Percentiles rank a stretch among this genome's conserved stretches.
Conservation (phyloP, 2,888 invertebrate species). For the Trichacis sp. region DNA sequence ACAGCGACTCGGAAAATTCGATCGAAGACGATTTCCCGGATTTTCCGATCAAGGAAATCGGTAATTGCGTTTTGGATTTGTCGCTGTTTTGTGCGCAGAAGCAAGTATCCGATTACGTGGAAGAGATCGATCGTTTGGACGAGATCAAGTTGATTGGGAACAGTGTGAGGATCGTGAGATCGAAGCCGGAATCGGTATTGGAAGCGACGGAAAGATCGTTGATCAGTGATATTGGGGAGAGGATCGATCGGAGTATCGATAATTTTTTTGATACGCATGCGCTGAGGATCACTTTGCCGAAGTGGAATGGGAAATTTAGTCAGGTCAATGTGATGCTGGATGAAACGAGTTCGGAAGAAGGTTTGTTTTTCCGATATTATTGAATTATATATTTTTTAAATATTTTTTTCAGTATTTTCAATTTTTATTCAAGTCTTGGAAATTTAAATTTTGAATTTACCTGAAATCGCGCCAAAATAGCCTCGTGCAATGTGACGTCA, state of each 20-base stretch:
- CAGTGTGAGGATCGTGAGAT: conserved; percentile 72
- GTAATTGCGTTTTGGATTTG: conserved; percentile 71
- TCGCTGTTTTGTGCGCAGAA: conserved; percentile 74
- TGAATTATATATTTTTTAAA: background rate
- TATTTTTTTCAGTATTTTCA: background rate
- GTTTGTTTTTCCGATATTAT: too few relatives aligned
- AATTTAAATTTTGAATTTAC: too few relatives aligned
- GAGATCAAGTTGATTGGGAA: conserved; percentile 73
- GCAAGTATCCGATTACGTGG: conserved; percentile 73
- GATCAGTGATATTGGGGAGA: conserved; percentile 55
- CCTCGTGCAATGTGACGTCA: too few relatives aligned
- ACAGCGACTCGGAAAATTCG: conserved; percentile 10
- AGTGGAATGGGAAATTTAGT: conserved; percentile 57
- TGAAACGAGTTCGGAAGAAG: conserved; percentile 58
- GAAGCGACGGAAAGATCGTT: conserved; percentile 54
- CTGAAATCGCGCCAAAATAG: too few relatives aligned
- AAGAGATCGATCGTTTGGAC: conserved; percentile 71
- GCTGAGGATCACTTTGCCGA: conserved; percentile 64
- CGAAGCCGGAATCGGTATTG: conserved; percentile 29
- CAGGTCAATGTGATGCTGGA: conserved; percentile 63
- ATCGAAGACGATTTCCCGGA: conserved; percentile 69
- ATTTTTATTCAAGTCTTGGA: background rate
- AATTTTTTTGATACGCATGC: conserved; percentile 74
- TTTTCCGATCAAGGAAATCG: conserved; percentile 70
- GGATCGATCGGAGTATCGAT: conserved; percentile 72